Evolutionary conservation across 1,140 invertebrate species (phyloP).

Genomic region (Drosophila fuyamai): DNA sequence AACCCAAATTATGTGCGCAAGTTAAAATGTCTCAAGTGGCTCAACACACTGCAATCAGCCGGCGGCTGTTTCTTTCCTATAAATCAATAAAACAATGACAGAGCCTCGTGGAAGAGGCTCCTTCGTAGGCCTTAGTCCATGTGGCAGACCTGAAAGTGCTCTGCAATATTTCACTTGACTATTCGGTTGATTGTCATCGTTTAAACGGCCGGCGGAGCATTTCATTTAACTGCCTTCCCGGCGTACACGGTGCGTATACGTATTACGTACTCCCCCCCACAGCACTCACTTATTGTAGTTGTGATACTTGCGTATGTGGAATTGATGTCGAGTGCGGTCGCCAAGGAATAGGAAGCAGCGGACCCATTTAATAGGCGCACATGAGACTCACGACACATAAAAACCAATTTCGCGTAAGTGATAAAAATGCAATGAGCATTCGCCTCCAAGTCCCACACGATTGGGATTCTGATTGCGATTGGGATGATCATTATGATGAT

Average conservation of each 20-base stretch:
- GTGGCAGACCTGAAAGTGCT: slow-evolving; percentile 20
- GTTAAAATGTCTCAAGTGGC: slow-evolving; percentile 33
- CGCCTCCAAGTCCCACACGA: slow-evolving; percentile 35
- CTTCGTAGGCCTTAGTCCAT: slow-evolving; percentile 12
- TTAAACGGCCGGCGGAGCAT: slow-evolving; percentile 68
- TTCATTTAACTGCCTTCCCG: slow-evolving; percentile 65
- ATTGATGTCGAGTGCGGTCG: slow-evolving; percentile 55
- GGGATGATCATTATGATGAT: slow-evolving; percentile 38
- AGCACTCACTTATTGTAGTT: slow-evolving; percentile 31
- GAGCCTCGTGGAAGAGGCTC: slow-evolving; percentile 17
- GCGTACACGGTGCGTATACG: slow-evolving; percentile 13
- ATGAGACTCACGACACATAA: slow-evolving; percentile 75
- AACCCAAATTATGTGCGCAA: slow-evolving; percentile 27
- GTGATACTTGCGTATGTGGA: slow-evolving; percentile 44
- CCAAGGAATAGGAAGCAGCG: slow-evolving; percentile 44
- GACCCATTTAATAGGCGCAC: slow-evolving; percentile 81
- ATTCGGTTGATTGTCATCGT: slow-evolving; percentile 76
- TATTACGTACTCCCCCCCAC: slow-evolving; percentile 26
- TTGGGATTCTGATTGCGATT: slow-evolving; percentile 34
- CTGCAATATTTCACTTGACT: slow-evolving; percentile 45
- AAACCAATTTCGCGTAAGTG: slow-evolving; percentile 83
- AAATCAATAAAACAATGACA: slow-evolving; percentile 77
- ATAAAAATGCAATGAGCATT: slow-evolving; percentile 80
- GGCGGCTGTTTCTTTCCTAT: slow-evolving; percentile 44
- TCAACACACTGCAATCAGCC: slow-evolving; percentile 55